These are phyloP conservation scores for Morinoia aosen DNA, from an alignment of 2,888 invertebrate genomes.

Conservation along the genomic window DNA sequence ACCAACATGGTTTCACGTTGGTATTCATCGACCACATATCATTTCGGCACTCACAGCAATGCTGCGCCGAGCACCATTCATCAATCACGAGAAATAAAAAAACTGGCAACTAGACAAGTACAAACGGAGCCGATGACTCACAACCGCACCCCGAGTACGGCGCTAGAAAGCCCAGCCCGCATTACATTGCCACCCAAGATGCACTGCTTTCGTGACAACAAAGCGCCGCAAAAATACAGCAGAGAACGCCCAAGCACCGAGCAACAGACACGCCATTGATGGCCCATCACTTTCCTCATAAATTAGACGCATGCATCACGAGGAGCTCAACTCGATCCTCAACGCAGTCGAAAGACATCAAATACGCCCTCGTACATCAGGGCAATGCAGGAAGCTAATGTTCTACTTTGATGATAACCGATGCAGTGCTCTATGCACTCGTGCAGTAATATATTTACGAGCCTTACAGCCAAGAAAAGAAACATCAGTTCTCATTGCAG, in stretches of 20 bases:
- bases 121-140: not conserved
- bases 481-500: not conserved
- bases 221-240: constrained; percentile 1
- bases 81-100: not conserved
- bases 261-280: constrained; percentile 29
- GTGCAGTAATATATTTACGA: not conserved
- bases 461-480: not conserved
- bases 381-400: not conserved
- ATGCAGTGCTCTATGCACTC: not conserved
- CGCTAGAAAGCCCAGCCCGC: not conserved
- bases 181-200: not conserved
- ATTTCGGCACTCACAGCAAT: not conserved
- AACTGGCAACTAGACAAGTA: not conserved
- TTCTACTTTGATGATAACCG: not conserved
- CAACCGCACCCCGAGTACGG: not conserved
- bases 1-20: not conserved
- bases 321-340: not conserved
- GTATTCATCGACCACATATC: not conserved
- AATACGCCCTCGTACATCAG: not conserved
- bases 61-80: not conserved
- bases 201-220: not conserved
- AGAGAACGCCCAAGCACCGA: not conserved
- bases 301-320: constrained; percentile 24
- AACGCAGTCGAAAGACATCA: not conserved
- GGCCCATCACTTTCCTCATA: not conserved